These are phyloP conservation scores for Peromyscus eremicus DNA, from an alignment of 2,797 vertebrate genomes.

Conservation along the genomic window DNA sequence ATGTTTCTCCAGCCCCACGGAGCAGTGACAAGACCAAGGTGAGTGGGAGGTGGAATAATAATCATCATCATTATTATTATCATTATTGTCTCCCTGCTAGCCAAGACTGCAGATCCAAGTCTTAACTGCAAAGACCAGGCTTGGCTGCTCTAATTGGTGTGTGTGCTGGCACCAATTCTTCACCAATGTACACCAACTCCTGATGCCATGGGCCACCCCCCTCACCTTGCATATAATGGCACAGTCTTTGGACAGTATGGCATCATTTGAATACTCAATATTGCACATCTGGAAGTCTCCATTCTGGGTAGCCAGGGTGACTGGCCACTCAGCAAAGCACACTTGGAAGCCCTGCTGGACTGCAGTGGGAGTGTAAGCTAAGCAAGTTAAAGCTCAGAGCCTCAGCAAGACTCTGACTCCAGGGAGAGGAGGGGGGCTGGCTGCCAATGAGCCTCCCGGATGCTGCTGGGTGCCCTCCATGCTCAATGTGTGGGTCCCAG, in stretches of 20 bases:
- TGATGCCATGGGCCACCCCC: not conserved
- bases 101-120: not conserved
- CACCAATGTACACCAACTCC: fast-evolving
- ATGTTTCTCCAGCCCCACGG: fast-evolving
- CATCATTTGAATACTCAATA: not conserved
- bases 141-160: fast-evolving
- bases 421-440: not conserved
- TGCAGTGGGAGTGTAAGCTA: no score
- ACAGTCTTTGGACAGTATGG: no score
- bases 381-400: not conserved
- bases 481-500: not conserved
- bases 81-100: not conserved
- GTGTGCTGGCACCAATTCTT: fast-evolving
- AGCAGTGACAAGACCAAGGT: not conserved
- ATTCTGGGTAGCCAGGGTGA: not conserved
- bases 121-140: no score
- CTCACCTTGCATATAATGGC: fast-evolving
- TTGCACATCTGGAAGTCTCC: fast-evolving
- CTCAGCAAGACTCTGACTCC: fast-evolving
- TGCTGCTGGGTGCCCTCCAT: fast-evolving
- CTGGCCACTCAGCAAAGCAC: not conserved
- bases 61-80: not conserved
- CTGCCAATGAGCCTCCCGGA: no score
- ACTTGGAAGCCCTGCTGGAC: fast-evolving
- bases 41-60: fast-evolving